Evolutionary conservation across 2,888 invertebrate genomes (phyloP), one percentile per base, ranked within the genome.

Genomic region (Drosophila mettleri): DNA sequence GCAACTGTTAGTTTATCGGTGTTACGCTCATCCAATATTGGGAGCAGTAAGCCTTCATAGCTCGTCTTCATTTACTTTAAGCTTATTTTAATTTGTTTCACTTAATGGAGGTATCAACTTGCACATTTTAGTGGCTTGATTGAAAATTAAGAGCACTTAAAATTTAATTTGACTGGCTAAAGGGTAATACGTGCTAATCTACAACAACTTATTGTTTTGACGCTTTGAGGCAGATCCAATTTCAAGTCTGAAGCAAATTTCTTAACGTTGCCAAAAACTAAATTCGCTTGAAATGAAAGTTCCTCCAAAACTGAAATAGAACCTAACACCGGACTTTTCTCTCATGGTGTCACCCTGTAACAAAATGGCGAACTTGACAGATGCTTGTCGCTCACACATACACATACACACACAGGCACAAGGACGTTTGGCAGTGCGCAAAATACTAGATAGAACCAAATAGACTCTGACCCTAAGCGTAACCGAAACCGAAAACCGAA

Each of bases 391-490:
- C 49, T 58, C 41, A 55, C 51, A 46, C 51, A 39, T 53, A 34
- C 41, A 53, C 43, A 60, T 45, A 54, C 43, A 57, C 53, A 43
- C 45, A 45, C 39, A 61, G 33, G 57, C 12, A 48, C 27, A 79
- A 78, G 78, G 79, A 79, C 75, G 62, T 62, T 69, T 51, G 36
- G 59, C 69, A 70, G 52, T 85, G 73, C 66, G 71, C 79, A 79
- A 67, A 61, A 73, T 68, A 67, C 48, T 59, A 55, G 46, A 59
- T 52, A 52, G 39, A 54, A 57, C 22, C 41, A 51, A 43, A 52
- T 38, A 53, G 49, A 45, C 16, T 51, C 24, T 55, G 33, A 22
- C 36, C 39, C 36, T 31, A 45, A 39, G 34, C 27, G 51, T 6
- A 39, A 51, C 51, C 58, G 18, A 63, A 39, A 41, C 31, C 57